phyloP scores from a whole-genome alignment of 2,888 invertebrate genomes.

The Tholera decimalis region DNA sequence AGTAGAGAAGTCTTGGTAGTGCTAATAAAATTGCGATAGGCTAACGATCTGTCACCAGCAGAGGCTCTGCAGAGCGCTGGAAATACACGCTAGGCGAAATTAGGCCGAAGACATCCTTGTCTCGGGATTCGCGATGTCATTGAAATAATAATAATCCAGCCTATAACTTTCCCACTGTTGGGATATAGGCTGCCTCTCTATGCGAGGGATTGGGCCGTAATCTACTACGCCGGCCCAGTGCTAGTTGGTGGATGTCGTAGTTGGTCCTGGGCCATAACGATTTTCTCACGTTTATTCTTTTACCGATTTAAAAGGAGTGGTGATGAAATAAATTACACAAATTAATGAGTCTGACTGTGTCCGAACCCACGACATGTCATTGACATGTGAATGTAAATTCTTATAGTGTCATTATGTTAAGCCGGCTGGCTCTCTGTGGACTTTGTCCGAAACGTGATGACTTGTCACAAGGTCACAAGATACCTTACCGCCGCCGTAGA shows the following conservation, averaged over 20 bases:
- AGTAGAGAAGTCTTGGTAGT: not conserved
- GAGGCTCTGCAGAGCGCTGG: not conserved
- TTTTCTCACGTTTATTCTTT: no score
- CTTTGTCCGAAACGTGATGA: conserved; percentile 30
- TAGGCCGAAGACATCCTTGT: not conserved
- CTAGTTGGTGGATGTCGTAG: no score
- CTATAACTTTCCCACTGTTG: no score
- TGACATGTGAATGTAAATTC: conserved; percentile 30
- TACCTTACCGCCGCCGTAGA: not conserved
- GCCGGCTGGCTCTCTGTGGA: conserved; percentile 20
- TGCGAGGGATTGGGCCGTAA: no score
- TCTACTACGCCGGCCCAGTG: no score
- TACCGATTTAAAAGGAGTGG: no score
- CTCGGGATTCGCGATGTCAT: conserved; percentile 19
- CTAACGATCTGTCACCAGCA: not conserved
- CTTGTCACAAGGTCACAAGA: conserved; percentile 17
- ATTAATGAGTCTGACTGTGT: no score
- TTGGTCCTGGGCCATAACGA: no score
- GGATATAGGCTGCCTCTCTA: no score
- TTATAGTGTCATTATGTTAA: conserved; percentile 6
- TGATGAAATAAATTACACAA: no score
- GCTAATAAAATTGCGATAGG: not conserved
- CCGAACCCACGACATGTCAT: no score
- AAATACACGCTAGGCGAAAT: conserved; percentile 11
- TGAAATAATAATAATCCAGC: no score